A percentile compares a stretch with the other conserved stretches of the same genome.
Evolutionary conservation across 2,888 invertebrate genomes (phyloP).

Genomic region (Ectobius pallidus): DNA sequence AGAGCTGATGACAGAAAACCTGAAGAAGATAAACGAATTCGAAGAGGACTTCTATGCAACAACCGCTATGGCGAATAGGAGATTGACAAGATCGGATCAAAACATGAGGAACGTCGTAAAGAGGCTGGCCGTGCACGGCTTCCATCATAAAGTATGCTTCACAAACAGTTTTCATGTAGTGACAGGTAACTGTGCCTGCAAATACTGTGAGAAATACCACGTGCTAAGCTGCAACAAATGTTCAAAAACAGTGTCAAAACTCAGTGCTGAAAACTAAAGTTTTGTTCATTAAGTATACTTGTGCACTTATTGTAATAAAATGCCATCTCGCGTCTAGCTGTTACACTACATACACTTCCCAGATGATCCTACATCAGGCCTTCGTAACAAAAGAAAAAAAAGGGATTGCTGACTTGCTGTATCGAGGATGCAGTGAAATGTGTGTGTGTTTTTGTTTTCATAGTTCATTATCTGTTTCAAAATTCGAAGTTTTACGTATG

Average conservation of each 20-base stretch:
- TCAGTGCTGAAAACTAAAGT: neutral
- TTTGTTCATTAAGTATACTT: too few relatives aligned
- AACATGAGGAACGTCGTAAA: neutral
- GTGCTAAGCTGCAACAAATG: neutral
- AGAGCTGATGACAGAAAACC: neutral
- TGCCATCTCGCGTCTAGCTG: too few relatives aligned
- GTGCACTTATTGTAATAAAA: too few relatives aligned
- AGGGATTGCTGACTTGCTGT: too few relatives aligned
- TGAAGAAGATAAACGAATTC: neutral
- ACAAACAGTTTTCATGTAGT: neutral
- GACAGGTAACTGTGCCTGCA: neutral
- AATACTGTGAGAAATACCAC: neutral
- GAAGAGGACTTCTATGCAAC: constrained; percentile 10
- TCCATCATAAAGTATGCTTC: neutral
- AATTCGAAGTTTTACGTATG: too few relatives aligned
- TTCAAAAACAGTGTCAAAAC: neutral
- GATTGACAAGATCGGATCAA: neutral
- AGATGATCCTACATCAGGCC: too few relatives aligned
- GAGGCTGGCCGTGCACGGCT: constrained; percentile 11
- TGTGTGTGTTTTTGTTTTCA: too few relatives aligned
- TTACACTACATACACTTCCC: too few relatives aligned
- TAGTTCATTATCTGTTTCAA: too few relatives aligned
- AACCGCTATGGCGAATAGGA: neutral
- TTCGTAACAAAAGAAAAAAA: too few relatives aligned
- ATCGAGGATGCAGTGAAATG: too few relatives aligned